A percentile compares a stretch with the other conserved stretches of the same genome.
phyloP scores from a whole-genome alignment of 2,888 invertebrate genomes.

The Stenurella melanura region DNA sequence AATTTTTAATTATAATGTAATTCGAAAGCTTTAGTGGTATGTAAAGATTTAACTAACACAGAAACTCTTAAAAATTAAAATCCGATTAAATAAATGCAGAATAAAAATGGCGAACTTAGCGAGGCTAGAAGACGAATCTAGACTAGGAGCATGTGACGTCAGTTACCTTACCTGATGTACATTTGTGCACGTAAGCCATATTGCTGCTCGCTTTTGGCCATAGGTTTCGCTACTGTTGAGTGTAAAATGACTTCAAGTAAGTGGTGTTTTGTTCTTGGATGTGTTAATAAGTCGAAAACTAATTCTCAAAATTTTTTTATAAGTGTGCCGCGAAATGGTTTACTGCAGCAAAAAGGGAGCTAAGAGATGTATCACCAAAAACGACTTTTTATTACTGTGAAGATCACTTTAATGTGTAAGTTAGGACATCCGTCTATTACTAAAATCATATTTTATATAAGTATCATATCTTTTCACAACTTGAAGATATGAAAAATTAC shows the following conservation, averaged over 20 bases:
- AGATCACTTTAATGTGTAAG: constrained; percentile 7
- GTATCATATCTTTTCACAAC: background rate
- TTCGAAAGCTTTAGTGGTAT: no score
- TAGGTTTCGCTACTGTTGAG: no score
- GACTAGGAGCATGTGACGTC: no score
- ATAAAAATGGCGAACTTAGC: no score
- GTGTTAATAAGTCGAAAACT: background rate
- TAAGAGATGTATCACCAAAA: background rate
- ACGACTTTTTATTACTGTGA: background rate
- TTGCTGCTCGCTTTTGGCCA: no score
- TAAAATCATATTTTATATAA: background rate
- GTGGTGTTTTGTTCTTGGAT: background rate
- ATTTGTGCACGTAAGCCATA: no score
- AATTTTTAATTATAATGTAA: no score
- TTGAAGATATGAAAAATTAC: background rate
- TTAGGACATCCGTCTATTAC: background rate
- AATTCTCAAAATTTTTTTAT: background rate
- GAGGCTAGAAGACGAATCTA: no score
- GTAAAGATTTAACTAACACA: no score
- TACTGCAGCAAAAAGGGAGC: background rate
- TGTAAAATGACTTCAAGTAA: background rate
- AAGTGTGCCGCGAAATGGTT: background rate
- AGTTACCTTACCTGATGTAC: no score
- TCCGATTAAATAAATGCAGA: no score
- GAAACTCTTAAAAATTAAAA: no score